Evolutionary conservation across 2,113 vertebrate genomes (phyloP), one percentile per base, ranked within the genome.

Genomic region (Leucopsar rothschildi): DNA sequence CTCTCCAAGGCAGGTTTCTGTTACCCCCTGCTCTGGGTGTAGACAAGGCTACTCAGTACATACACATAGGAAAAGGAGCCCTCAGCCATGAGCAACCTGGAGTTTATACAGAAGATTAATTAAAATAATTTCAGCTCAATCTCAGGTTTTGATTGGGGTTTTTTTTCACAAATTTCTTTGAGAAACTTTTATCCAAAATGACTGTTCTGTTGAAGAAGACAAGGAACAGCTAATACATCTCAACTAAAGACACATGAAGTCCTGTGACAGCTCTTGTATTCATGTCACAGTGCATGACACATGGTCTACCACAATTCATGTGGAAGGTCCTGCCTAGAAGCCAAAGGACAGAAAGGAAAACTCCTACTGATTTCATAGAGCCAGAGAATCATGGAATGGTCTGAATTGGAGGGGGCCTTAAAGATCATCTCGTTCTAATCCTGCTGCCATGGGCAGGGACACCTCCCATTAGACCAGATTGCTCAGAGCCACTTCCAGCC

Each of bases 281-380:
- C 24, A 10, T 28, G 39, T 47, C 87, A 59, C 16, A 24, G 33
- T 50, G 5, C 21, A 7, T 4, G 15, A 35, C 17, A 55, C 17
- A 5, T 14, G 37, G 12, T 33, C 61, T 52, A 13, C 29, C 27
- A 22, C 21, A 79, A 39, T 27, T 73, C 0, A 0, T 23, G 7
- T 40, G 52, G 60, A 72, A 83, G 15, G 31, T 31, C 33, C 24
- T 82, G 15, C n/a, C 47, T 31, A 47, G 49, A 83, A 77, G 64
- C 25, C 10, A 10, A 66, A 69, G 25, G 11, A 86, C 20, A 9
- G 27, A 87, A 84, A 45, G 11, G 13, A 73, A 80, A 31, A 82
- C 10, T 82, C 37, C 15, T 18, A 24, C 27, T 42, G 64, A 56
- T 50, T 70, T 56, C 64, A 42, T 2, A 12, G 9, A 60, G 35